phyloP scores from a whole-genome alignment of 2,797 vertebrate species.

The Pseudochromis fuscus region DNA sequence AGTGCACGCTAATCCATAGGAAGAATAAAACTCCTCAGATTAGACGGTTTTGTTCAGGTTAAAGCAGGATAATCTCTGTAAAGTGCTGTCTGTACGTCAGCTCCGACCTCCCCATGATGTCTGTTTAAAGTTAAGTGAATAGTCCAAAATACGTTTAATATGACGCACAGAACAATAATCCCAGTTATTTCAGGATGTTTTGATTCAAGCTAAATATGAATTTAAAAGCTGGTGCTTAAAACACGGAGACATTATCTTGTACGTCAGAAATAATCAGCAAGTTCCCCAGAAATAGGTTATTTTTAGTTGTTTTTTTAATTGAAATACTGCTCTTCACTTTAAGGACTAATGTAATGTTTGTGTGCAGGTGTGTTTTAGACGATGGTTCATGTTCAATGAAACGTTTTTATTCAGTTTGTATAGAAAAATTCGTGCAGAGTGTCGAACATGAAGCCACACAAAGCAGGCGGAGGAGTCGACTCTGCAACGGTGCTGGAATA shows the following conservation, averaged over 20 bases:
- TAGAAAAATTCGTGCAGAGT: slow-evolving; percentile 11
- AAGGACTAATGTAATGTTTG: too few species aligned
- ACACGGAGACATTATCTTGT: neutral
- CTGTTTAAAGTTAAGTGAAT: slow-evolving; percentile 28
- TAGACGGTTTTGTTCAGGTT: slow-evolving; percentile 55
- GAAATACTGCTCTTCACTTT: too few species aligned
- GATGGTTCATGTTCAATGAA: neutral
- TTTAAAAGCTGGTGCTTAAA: too few species aligned
- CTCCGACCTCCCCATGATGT: slow-evolving; percentile 36
- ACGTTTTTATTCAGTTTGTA: slow-evolving; percentile 32
- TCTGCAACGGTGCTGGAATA: slow-evolving; percentile 72
- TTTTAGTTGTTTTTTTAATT: too few species aligned
- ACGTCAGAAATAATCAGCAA: too few species aligned
- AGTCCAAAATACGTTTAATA: slow-evolving; percentile 20
- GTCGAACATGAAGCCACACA: slow-evolving; percentile 62
- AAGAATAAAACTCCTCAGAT: slow-evolving; percentile 59
- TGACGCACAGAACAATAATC: neutral
- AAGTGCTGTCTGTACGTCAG: slow-evolving; percentile 45
- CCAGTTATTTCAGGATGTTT: neutral
- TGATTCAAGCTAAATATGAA: neutral
- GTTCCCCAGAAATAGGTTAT: neutral
- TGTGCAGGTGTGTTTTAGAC: neutral
- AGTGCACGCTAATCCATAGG: slow-evolving; percentile 56
- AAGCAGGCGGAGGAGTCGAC: slow-evolving; percentile 65
- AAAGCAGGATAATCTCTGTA: slow-evolving; percentile 66